phyloP scores from a whole-genome alignment of 2,797 vertebrate genomes.

The Lacerta bilineata region DNA sequence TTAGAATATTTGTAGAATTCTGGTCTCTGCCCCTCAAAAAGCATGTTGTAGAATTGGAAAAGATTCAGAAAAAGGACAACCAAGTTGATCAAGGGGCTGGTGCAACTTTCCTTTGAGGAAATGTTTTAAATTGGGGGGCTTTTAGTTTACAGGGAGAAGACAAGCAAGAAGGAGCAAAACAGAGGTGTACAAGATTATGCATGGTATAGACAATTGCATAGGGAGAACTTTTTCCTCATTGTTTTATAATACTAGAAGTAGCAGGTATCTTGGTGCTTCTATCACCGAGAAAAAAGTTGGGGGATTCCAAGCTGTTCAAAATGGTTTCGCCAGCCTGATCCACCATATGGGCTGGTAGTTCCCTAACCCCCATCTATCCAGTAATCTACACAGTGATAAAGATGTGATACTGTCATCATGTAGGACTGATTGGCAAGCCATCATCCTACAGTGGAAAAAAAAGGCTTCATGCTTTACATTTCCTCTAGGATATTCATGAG shows the following conservation, averaged over 20 bases:
- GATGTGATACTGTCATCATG: neutral
- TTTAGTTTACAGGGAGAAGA: neutral
- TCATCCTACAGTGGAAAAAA: slow-evolving; percentile 25
- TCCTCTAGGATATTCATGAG: slow-evolving; percentile 46
- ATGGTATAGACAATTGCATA: neutral
- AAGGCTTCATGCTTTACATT: slow-evolving; percentile 13
- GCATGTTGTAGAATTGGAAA: neutral
- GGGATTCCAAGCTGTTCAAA: too few species aligned
- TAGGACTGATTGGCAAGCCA: slow-evolving; percentile 11
- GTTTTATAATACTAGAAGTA: too few species aligned
- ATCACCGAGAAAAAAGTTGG: too few species aligned
- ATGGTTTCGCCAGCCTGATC: too few species aligned
- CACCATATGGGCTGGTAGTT: too few species aligned
- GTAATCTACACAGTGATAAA: neutral
- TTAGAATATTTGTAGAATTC: too few species aligned
- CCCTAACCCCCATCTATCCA: neutral
- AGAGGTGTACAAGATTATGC: neutral
- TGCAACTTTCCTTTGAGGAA: neutral
- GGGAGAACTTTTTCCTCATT: neutral
- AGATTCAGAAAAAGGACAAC: neutral
- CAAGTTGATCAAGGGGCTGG: neutral
- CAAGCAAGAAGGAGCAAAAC: neutral
- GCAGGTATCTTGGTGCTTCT: too few species aligned
- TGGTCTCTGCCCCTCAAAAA: too few species aligned
- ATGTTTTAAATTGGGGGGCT: neutral